A percentile compares a stretch with the other conserved stretches of the same genome.
These are phyloP conservation scores for Panopea generosa DNA, from an alignment of 2,888 invertebrate species.

Conservation along the genomic window DNA sequence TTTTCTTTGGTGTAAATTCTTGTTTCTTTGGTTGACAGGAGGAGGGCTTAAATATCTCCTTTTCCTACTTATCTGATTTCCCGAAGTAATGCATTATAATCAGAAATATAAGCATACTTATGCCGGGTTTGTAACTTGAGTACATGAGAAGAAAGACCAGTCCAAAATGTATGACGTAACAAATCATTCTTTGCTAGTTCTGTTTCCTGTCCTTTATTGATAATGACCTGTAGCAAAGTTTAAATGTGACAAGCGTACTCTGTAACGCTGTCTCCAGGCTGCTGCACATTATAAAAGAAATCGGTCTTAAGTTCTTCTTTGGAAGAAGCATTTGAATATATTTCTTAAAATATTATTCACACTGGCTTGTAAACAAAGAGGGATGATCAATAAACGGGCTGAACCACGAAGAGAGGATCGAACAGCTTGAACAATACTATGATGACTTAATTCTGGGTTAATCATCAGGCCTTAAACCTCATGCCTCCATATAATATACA, in stretches of 20 bases:
- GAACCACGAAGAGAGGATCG: too few species aligned
- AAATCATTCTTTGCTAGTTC: constrained; percentile 9
- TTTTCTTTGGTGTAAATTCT: too few species aligned
- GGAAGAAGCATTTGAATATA: constrained; percentile 6
- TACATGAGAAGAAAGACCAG: background rate
- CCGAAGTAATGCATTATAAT: constrained; percentile 7
- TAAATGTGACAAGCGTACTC: background rate
- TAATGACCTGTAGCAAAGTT: constrained; percentile 5
- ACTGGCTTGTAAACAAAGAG: background rate
- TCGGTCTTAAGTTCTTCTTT: constrained; percentile 6
- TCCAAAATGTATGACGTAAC: constrained; percentile 6
- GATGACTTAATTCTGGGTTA: background rate
- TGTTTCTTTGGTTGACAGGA: too few species aligned
- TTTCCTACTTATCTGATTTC: background rate
- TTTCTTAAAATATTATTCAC: background rate
- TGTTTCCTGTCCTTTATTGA: background rate
- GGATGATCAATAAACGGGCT: constrained; percentile 6
- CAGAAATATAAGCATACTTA: constrained; percentile 1
- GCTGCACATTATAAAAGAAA: constrained; percentile 1
- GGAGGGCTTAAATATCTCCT: background rate
- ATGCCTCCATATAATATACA: background rate
- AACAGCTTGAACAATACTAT: too few species aligned
- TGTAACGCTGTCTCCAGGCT: constrained; percentile 1
- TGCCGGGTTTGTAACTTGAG: background rate
- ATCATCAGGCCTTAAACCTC: constrained; percentile 1